A percentile compares a stretch with the other conserved stretches of the same genome.
Conservation (phyloP, 2,113 vertebrate genomes). For the Tragelaphus scriptus region DNA sequence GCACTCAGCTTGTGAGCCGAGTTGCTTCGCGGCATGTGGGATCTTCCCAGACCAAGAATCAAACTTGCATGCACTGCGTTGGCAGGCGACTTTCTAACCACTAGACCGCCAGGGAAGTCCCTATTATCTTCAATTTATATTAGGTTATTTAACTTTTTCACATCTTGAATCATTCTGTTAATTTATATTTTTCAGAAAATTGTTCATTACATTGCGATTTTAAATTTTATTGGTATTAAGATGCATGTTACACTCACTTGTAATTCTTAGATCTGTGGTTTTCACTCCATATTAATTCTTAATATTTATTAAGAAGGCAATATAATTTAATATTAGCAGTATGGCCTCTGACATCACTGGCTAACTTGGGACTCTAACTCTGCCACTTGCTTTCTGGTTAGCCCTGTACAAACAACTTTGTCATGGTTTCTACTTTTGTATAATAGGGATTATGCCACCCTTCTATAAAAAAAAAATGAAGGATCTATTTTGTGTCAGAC, state of each 20-base stretch:
- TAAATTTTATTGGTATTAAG: not conserved
- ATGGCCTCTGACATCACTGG: not conserved
- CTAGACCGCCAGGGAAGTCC: not conserved
- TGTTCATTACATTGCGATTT: not conserved
- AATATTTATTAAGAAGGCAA: not conserved
- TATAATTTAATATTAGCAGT: not conserved
- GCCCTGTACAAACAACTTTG: not conserved
- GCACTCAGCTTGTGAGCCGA: not conserved
- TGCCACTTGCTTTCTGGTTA: not conserved
- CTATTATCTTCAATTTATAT: not conserved
- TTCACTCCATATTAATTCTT: not conserved
- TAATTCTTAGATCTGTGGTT: not conserved
- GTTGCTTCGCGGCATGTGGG: not conserved
- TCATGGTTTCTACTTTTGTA: not conserved
- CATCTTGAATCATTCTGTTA: not conserved
- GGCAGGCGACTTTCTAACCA: not conserved
- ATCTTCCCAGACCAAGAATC: not conserved
- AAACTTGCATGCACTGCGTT: not conserved
- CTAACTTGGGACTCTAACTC: not conserved
- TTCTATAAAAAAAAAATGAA: not conserved
- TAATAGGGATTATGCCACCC: not conserved
- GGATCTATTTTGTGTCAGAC: not conserved
- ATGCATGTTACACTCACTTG: not conserved
- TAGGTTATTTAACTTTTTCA: not conserved
- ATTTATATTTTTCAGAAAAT: constrained; percentile 18